Conservation (phyloP, 2,797 vertebrate species). For the Manis pentadactyla region DNA sequence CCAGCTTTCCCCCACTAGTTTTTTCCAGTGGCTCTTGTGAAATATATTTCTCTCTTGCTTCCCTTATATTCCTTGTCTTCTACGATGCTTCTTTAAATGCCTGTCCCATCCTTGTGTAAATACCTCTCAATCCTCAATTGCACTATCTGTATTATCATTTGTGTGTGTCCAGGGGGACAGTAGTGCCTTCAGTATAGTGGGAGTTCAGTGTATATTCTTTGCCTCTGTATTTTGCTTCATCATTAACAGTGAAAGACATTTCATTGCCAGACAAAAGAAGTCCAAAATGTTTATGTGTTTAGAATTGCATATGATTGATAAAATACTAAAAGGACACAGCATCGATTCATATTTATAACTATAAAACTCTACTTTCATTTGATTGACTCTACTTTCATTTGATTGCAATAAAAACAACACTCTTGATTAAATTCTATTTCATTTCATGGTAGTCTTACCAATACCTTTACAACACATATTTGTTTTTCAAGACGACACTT, state of each 20-base stretch:
- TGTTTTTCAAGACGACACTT: not conserved
- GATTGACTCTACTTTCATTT: not conserved
- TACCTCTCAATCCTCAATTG: not conserved
- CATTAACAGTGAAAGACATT: not conserved
- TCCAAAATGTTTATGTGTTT: not conserved
- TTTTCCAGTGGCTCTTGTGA: not conserved
- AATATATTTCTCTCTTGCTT: not conserved
- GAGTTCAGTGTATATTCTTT: not conserved
- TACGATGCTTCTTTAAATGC: not conserved
- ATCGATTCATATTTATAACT: not conserved
- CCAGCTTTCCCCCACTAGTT: rapidly evolving
- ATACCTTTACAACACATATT: not conserved
- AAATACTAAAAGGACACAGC: not conserved
- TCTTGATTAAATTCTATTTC: not conserved
- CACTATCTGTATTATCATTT: rapidly evolving
- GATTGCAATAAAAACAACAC: not conserved
- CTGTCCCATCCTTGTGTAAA: not conserved
- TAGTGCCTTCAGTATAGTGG: not conserved
- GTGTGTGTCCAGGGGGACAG: not conserved
- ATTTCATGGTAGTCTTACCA: not conserved
- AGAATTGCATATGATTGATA: not conserved
- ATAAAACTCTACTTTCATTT: not conserved
- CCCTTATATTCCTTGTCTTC: not conserved
- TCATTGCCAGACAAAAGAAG: not conserved
- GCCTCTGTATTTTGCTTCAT: not conserved